phyloP scores from a whole-genome alignment of 1,140 invertebrate genomes.

The Magallana gigas region DNA sequence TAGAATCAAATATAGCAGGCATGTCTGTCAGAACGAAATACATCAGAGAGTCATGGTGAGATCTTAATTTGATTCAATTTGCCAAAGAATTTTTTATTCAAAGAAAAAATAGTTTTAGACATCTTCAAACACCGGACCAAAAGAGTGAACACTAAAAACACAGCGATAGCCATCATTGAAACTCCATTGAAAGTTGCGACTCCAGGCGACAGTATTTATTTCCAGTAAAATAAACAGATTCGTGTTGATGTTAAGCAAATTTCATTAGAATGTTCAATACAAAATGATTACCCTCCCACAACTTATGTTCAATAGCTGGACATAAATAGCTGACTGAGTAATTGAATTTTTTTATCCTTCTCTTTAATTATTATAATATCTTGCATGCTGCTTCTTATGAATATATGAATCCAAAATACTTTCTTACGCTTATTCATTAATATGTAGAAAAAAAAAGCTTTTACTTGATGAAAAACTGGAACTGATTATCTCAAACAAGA shows the following conservation, averaged over 20 bases:
- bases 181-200: neutral
- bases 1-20: neutral
- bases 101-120: neutral
- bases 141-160: neutral
- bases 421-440: too few relatives aligned
- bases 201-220: neutral
- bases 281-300: neutral
- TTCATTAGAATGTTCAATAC: neutral
- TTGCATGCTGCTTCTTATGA: too few relatives aligned
- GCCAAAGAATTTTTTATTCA: neutral
- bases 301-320: neutral
- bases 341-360: too few relatives aligned
- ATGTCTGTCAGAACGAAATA: neutral
- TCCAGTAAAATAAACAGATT: neutral
- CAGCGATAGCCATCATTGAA: neutral
- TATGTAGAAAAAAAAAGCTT: too few relatives aligned
- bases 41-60: neutral
- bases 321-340: neutral
- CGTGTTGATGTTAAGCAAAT: slow-evolving; percentile 6
- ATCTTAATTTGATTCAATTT: neutral
- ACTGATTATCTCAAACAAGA: too few relatives aligned
- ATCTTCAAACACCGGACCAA: neutral
- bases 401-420: too few relatives aligned
- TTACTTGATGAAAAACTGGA: too few relatives aligned
- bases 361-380: too few relatives aligned